Evolutionary conservation across 2,888 invertebrate genomes (phyloP), one percentile per base, ranked within the genome.

Genomic region (Lymantria monacha): DNA sequence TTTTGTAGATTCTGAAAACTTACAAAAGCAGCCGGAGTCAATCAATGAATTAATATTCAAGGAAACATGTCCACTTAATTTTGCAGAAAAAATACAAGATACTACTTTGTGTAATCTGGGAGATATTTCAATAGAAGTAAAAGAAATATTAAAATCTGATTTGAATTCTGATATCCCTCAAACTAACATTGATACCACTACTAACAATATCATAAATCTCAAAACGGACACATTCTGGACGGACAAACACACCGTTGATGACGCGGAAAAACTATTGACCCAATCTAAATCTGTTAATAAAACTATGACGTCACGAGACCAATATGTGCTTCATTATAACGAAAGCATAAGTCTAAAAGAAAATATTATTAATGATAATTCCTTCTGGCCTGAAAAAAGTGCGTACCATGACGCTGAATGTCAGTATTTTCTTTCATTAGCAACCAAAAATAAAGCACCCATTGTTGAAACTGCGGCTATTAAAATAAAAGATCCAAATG

Each of bases 331-430:
- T 48, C 55, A 59, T 30, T 31, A 58, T 43, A 62, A 62, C 15
- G 63, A 70, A 52, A 56, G 57, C 53, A 62, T 65, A 51, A 76
- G 70, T 48, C 57, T 87, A 42, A 73, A 80, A 58, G 71, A 79
- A 72, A 83, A 87, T 54, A 72, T 90, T 43, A 68, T 67, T 48
- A 80, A 73, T 33, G 90, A 95, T 57, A 79, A 85, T 56, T 83
- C 92, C 8, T 94, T 94, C 70, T 95, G 94, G 94, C 74, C 87
- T 3, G 91, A 93, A 48, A 94, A 93, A 77, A 83, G 89, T 66
- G 63, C 91, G 14, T 95, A 94, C 70, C 93, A 94, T 65, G 93
- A 95, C 66, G 94, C 94, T 37, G 95, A 95, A 85, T 92, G 92
- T 63, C 84, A 91, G 60, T 93, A 93, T 75, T 93, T 93, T 71